A percentile compares a stretch with the other conserved stretches of the same genome.
These are phyloP conservation scores for Bombus waltoni DNA, from an alignment of 1,140 invertebrate genomes.

Conservation along the genomic window DNA sequence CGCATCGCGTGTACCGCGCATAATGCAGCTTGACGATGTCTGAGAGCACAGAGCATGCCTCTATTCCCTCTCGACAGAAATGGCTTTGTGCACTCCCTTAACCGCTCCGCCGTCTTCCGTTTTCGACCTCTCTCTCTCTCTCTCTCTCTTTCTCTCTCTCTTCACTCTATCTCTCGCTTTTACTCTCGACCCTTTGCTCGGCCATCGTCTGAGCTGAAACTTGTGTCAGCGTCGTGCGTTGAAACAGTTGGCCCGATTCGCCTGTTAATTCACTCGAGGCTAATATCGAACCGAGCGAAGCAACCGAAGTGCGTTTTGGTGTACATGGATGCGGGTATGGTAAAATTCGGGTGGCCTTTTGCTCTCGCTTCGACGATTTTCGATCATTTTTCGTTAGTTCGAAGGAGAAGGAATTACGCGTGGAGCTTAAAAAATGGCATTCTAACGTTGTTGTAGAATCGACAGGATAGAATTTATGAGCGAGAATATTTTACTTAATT, in stretches of 20 bases:
- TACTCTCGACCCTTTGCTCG: slow-evolving; percentile 20
- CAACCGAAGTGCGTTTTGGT: slow-evolving; percentile 14
- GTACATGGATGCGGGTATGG: background rate
- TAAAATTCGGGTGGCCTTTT: background rate
- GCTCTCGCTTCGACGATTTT: background rate
- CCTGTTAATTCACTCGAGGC: slow-evolving; percentile 25
- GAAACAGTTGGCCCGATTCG: slow-evolving; percentile 30
- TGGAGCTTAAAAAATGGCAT: background rate
- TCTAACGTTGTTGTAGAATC: background rate
- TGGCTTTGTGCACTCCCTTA: slow-evolving; percentile 66
- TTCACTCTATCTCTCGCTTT: background rate
- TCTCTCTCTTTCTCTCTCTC: background rate
- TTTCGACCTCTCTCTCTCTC: background rate
- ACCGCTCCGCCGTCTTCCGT: slow-evolving; percentile 37
- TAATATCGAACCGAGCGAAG: slow-evolving; percentile 26
- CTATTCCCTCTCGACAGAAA: slow-evolving; percentile 66
- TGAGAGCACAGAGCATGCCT: slow-evolving; percentile 66
- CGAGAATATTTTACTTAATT: background rate
- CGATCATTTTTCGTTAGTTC: background rate
- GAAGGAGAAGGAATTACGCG: background rate
- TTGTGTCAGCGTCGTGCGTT: slow-evolving; percentile 8
- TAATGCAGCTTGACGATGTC: slow-evolving; percentile 59
- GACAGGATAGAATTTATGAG: background rate
- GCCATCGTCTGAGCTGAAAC: slow-evolving; percentile 43
- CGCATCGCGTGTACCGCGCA: slow-evolving; percentile 58